Base-by-base conservation (phyloP, 1,140 invertebrate genomes). In the Neodiprion lecontei region DNA sequence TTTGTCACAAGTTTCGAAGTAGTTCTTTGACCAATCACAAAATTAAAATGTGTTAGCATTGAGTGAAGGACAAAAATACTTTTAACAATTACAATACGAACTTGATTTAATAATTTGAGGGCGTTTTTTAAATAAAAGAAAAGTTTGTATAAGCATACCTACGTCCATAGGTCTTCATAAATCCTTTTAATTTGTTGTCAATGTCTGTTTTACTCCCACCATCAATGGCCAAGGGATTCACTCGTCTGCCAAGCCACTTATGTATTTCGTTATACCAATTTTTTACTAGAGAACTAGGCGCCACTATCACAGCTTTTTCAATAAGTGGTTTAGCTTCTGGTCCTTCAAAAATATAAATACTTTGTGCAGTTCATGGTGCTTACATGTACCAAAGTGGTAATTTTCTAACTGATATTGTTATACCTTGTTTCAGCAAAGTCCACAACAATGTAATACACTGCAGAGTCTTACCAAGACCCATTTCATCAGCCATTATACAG, bases 201-300 rank as follows among this genome's bases (percentile, higher is more conserved):
- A 98, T 97, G 75, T 98, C 95, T 72, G 92, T 91, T 89, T 97
- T 98, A 21, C 93, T 92, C 0, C 97, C 96, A 78, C 95, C 95
- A 88, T 99, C 98, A 85, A 99, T 97, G 0, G 97, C 94, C 68
- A 99, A 81, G 23, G 94, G 92, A 82, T 93, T 93, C 10, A 99
- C 92, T 80, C 95, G 90, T 47, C 93, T 94, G 12, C 92, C 92
- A 0, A 99, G 87, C 99, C 99, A 99, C 89, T 99, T 99, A 17
- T 92, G 92, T 75, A 99, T 98, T 89, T 99, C 99, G 89, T 99
- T 99, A 79, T 96, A 95, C 99, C 99, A 99, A 89, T 99, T 99
- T 88, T 98, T 99, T 0, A 99, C 98, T 76, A 99, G 90, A 83
- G 97, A 99, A 86, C 97, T 98, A 0, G 99, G 99, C 69, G 96